phyloP scores from a whole-genome alignment of 2,797 vertebrate genomes.

The Urocyon cinereoargenteus region DNA sequence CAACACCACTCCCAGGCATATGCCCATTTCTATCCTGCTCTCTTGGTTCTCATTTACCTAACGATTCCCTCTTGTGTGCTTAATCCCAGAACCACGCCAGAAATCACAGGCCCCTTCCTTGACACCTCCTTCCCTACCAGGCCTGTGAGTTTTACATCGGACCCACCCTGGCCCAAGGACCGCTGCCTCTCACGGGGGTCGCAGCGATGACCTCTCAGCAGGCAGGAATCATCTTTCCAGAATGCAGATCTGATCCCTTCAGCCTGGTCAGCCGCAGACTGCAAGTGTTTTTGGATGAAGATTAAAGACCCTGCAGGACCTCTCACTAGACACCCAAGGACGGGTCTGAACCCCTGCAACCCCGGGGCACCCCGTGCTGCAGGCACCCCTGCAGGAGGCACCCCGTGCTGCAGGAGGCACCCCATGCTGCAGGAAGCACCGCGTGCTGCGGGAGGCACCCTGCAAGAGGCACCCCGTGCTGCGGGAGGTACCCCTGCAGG shows the following conservation, averaged over 20 bases:
- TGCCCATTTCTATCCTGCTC: rapidly evolving
- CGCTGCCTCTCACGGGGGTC: background rate
- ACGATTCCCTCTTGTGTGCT: background rate
- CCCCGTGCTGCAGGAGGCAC: no score
- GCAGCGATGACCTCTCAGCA: rapidly evolving
- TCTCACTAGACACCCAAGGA: rapidly evolving
- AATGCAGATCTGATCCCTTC: rapidly evolving
- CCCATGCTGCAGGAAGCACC: no score
- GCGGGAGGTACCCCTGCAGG: no score
- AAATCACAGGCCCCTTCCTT: background rate
- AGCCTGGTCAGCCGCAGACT: background rate
- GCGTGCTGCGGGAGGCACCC: no score
- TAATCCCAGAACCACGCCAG: background rate
- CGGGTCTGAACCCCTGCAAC: background rate
- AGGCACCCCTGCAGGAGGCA: background rate
- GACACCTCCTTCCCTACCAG: no score
- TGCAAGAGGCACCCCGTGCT: no score
- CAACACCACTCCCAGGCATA: background rate
- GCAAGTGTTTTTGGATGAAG: background rate
- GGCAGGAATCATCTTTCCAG: background rate
- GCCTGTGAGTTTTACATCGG: background rate
- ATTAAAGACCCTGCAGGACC: rapidly evolving
- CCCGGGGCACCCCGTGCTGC: background rate
- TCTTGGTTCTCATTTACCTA: background rate
- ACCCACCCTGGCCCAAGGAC: background rate